phyloP scores from a whole-genome alignment of 2,113 vertebrate genomes.

The Sceloporus tristichus region DNA sequence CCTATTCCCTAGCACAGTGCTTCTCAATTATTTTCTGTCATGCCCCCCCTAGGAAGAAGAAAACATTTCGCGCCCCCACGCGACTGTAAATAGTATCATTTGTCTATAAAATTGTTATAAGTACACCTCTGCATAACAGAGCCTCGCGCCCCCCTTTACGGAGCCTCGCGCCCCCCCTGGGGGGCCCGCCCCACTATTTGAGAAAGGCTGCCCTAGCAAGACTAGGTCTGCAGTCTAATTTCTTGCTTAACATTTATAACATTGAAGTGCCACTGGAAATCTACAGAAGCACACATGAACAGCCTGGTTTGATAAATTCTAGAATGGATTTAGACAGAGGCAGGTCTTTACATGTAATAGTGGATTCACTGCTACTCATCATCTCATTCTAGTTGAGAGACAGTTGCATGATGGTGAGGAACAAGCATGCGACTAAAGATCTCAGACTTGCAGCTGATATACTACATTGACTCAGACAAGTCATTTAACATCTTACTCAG shows the following conservation, averaged over 20 bases:
- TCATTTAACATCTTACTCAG: conserved; percentile 35
- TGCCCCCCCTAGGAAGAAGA: no score
- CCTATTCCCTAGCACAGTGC: neutral
- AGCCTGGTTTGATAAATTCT: neutral
- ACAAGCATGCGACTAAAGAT: neutral
- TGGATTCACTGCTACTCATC: neutral
- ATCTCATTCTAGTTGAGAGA: neutral
- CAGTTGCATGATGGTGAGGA: neutral
- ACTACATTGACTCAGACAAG: neutral
- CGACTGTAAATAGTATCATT: no score
- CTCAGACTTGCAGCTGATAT: conserved; percentile 5
- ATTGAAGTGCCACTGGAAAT: neutral
- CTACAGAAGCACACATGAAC: neutral
- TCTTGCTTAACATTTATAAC: neutral
- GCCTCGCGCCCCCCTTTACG: no score
- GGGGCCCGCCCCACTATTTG: no score
- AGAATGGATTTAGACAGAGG: neutral
- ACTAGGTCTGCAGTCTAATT: neutral
- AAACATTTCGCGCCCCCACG: no score
- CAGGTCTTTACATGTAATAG: neutral
- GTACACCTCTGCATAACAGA: no score
- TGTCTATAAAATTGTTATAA: no score
- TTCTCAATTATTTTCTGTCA: no score
- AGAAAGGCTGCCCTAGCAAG: neutral
- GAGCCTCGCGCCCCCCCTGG: no score